Conservation (phyloP, 2,888 invertebrate species). For the Eurytoma adleriae region DNA sequence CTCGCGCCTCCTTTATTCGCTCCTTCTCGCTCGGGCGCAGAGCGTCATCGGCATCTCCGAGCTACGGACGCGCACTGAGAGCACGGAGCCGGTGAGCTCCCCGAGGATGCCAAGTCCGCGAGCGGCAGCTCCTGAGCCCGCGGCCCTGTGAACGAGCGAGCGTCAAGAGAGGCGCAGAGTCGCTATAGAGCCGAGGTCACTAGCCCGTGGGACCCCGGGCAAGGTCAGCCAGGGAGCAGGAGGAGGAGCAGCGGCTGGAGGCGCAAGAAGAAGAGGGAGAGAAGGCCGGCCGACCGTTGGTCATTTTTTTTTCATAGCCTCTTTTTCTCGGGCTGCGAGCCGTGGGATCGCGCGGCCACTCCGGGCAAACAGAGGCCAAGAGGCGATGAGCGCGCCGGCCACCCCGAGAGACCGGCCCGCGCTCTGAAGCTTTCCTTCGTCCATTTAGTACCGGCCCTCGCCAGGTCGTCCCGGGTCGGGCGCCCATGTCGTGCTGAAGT, state of each 20-base stretch:
- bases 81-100: neutral
- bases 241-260: conserved; percentile 5
- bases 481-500: conserved; percentile 42
- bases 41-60: conserved; percentile 34
- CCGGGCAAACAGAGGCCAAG: neutral
- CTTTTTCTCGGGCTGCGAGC: neutral
- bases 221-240: conserved; percentile 35
- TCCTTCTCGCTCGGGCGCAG: conserved; percentile 27
- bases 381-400: conserved; percentile 24
- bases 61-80: neutral
- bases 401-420: neutral
- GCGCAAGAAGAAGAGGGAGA: conserved; percentile 3
- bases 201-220: conserved; percentile 47
- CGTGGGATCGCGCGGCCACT: neutral
- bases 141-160: neutral
- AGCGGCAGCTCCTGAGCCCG: neutral
- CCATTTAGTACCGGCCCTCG: neutral
- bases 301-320: conserved; percentile 8
- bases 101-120: conserved; percentile 28
- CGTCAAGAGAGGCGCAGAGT: neutral
- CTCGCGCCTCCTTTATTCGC: neutral
- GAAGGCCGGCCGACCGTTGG: neutral
- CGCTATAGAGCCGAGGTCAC: conserved; percentile 33
- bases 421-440: neutral
- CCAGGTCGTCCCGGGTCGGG: neutral